Percentiles rank a stretch among this genome's conserved stretches.
These are phyloP conservation scores for Marisa cornuarietis DNA, from an alignment of 1,140 invertebrate species.

Conservation along the genomic window DNA sequence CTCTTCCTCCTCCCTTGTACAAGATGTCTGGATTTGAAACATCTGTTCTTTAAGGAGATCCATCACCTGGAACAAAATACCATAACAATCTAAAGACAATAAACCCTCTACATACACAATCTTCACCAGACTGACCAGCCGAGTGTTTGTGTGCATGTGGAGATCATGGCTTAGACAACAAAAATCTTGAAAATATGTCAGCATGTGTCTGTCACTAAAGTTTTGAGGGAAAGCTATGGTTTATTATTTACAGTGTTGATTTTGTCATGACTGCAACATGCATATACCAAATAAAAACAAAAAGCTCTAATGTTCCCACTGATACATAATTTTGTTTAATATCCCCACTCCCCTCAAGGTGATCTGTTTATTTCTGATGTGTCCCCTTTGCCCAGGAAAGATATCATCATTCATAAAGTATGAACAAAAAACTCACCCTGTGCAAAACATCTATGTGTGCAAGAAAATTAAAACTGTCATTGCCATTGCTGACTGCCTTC, in stretches of 20 bases:
- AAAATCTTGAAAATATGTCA: no score
- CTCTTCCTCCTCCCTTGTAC: conserved; percentile 22
- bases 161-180: no score
- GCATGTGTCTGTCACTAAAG: no score
- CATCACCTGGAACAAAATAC: conserved; percentile 34
- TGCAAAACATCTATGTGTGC: conserved; percentile 37
- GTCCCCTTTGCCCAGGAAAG: no score
- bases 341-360: background rate
- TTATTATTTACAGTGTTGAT: no score
- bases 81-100: no score
- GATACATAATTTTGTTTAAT: background rate
- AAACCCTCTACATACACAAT: no score
- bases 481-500: conserved; percentile 37
- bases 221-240: no score
- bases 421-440: conserved; percentile 26
- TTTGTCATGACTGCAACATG: no score
- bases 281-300: background rate
- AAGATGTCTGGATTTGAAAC: conserved; percentile 38
- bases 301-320: background rate
- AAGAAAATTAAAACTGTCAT: conserved; percentile 44
- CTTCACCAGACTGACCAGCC: no score
- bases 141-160: no score
- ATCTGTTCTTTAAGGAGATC: conserved; percentile 47
- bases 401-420: background rate
- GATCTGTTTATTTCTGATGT: background rate